Conservation (phyloP, 1,140 invertebrate species). For the Drosophila busckii region DNA sequence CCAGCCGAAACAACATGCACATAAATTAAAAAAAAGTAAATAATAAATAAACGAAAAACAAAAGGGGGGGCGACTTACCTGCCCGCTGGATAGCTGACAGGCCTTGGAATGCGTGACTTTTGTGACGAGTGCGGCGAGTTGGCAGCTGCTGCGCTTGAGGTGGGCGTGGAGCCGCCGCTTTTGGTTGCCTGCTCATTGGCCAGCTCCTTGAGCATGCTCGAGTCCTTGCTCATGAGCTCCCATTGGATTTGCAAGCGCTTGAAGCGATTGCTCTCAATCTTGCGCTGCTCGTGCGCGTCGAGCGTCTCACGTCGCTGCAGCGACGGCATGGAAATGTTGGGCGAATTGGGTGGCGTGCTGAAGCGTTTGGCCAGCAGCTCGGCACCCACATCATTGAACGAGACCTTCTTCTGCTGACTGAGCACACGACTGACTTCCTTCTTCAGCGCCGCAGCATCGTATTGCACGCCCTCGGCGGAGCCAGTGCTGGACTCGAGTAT, state of each 20-base stretch:
- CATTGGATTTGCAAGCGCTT: conserved; percentile 90
- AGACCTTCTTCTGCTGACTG: conserved; percentile 83
- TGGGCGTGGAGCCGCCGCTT: conserved; percentile 78
- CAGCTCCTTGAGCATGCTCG: conserved; percentile 75
- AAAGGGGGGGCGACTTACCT: conserved; percentile 63
- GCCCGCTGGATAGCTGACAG: conserved; percentile 82
- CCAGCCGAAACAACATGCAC: conserved; percentile 1
- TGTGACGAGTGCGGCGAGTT: conserved; percentile 71
- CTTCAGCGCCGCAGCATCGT: conserved; percentile 84
- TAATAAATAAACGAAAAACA: conserved; percentile 42
- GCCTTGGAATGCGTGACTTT: conserved; percentile 86
- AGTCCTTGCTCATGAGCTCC: conserved; percentile 86
- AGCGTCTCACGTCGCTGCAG: conserved; percentile 53
- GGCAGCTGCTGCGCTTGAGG: conserved; percentile 61
- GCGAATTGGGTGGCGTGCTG: conserved; percentile 85
- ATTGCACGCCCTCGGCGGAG: conserved; percentile 82
- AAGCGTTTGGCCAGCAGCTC: conserved; percentile 73
- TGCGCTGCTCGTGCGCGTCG: conserved; percentile 70
- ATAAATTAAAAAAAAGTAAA: conserved; percentile 6
- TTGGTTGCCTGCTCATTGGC: conserved; percentile 79
- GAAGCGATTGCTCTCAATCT: conserved; percentile 81
- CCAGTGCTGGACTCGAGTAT: conserved; percentile 85
- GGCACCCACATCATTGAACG: conserved; percentile 80
- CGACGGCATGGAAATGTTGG: conserved; percentile 82
- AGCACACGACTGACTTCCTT: conserved; percentile 85